phyloP scores from a whole-genome alignment of 1,140 invertebrate genomes.

The Drosophila bocqueti region DNA sequence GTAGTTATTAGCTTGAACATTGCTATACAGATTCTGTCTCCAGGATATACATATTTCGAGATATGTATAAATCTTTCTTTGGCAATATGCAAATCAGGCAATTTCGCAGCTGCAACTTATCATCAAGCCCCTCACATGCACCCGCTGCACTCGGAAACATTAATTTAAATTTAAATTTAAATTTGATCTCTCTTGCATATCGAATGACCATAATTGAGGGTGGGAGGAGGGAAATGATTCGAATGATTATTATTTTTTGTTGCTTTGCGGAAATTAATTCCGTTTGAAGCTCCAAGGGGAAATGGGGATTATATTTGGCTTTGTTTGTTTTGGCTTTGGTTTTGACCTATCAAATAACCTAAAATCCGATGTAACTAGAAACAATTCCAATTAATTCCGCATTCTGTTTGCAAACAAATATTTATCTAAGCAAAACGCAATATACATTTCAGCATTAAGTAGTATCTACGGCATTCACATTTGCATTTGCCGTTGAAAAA shows the following conservation, averaged over 20 bases:
- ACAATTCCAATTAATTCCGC: conserved; percentile 69
- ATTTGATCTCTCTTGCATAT: conserved; percentile 43
- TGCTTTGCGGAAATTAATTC: conserved; percentile 45
- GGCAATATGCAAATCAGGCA: conserved; percentile 44
- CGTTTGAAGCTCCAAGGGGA: conserved; percentile 20
- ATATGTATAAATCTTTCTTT: conserved; percentile 23
- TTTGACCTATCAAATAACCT: conserved; percentile 46
- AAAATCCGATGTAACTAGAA: conserved; percentile 50
- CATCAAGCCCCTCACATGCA: conserved; percentile 1
- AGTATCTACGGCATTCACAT: not conserved
- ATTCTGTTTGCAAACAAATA: conserved; percentile 58
- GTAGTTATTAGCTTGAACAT: conserved; percentile 52
- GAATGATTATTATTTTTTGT: conserved; percentile 47
- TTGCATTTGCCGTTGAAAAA: conserved; percentile 23
- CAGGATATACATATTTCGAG: conserved; percentile 8
- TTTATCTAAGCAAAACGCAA: conserved; percentile 59
- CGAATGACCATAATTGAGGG: conserved; percentile 46
- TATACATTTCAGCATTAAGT: conserved; percentile 41
- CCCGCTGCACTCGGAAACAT: conserved; percentile 25
- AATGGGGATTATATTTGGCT: conserved; percentile 7
- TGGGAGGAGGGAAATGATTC: conserved; percentile 12
- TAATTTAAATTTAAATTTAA: conserved; percentile 68
- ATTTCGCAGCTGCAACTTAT: conserved; percentile 45
- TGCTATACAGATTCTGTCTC: conserved; percentile 39
- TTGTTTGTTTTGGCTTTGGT: conserved; percentile 39